Conservation (phyloP, 2,113 vertebrate genomes). For the Calonectris borealis region DNA sequence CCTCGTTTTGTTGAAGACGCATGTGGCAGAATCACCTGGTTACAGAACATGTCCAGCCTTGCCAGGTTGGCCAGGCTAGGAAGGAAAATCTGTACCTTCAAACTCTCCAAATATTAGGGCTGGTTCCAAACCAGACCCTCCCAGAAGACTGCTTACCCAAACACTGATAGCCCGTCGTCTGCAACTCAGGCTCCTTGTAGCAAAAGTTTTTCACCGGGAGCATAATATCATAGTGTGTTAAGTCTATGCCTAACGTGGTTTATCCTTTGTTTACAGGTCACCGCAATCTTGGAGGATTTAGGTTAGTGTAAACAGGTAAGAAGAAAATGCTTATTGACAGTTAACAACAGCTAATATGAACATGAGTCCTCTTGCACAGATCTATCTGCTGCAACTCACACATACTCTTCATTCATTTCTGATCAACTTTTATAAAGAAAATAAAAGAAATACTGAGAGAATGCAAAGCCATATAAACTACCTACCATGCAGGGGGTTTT, state of each 20-base stretch:
- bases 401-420: not conserved
- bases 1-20: not conserved
- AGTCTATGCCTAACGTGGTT: slow-evolving; percentile 1
- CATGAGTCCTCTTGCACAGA: not conserved
- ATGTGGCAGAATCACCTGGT: not conserved
- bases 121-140: not conserved
- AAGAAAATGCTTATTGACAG: slow-evolving; percentile 1
- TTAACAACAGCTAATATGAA: not conserved
- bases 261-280: slow-evolving; percentile 44
- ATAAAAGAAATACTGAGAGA: not conserved
- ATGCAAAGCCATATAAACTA: not conserved
- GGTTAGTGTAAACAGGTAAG: slow-evolving; percentile 1
- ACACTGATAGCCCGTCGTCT: not conserved
- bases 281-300: slow-evolving; percentile 25
- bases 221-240: not conserved
- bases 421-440: not conserved
- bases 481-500: slow-evolving; percentile 89
- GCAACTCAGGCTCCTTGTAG: not conserved
- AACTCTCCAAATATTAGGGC: not conserved
- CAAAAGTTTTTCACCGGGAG: not conserved
- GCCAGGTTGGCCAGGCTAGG: not conserved
- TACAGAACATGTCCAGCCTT: not conserved
- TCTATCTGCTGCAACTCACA: not conserved
- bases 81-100: not conserved
- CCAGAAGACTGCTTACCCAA: not conserved